Conservation (phyloP, 2,888 invertebrate genomes). For the Apeira syringaria region DNA sequence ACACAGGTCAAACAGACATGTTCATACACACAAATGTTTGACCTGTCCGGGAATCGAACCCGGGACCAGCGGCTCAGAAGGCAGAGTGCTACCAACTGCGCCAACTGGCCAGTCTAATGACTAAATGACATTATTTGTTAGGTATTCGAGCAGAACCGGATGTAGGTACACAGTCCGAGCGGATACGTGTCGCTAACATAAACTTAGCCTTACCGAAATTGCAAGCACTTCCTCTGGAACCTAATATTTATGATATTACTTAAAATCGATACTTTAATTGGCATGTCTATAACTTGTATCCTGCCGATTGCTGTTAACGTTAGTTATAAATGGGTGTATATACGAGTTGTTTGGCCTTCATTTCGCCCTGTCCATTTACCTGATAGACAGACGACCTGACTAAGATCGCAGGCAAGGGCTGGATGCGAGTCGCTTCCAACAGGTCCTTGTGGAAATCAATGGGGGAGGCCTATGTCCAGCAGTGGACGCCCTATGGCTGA, state of each 20-base stretch:
- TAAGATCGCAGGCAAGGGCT: too few species aligned
- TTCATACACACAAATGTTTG: too few species aligned
- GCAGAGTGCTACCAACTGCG: too few species aligned
- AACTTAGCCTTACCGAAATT: slow-evolving; percentile 5
- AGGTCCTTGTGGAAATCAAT: too few species aligned
- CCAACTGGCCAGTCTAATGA: too few species aligned
- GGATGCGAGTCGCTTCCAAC: too few species aligned
- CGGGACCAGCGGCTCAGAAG: too few species aligned
- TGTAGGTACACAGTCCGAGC: slow-evolving; percentile 1
- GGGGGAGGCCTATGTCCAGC: too few species aligned
- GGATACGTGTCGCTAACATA: slow-evolving; percentile 12
- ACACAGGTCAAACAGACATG: too few species aligned
- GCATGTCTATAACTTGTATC: slow-evolving; percentile 3
- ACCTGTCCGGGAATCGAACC: too few species aligned
- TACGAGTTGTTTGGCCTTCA: not conserved
- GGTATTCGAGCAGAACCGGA: slow-evolving; percentile 30
- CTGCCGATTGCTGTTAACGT: slow-evolving; percentile 3
- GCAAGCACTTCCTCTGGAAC: slow-evolving; percentile 9
- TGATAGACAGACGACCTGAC: too few species aligned
- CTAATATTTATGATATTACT: slow-evolving; percentile 12
- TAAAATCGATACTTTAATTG: slow-evolving; percentile 30
- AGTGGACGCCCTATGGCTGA: too few species aligned
- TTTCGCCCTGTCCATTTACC: slow-evolving; percentile 8
- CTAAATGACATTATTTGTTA: slow-evolving; percentile 51
- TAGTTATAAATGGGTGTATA: not conserved